Conservation (phyloP, 2,113 vertebrate species). For the Erpornis zantholeuca region DNA sequence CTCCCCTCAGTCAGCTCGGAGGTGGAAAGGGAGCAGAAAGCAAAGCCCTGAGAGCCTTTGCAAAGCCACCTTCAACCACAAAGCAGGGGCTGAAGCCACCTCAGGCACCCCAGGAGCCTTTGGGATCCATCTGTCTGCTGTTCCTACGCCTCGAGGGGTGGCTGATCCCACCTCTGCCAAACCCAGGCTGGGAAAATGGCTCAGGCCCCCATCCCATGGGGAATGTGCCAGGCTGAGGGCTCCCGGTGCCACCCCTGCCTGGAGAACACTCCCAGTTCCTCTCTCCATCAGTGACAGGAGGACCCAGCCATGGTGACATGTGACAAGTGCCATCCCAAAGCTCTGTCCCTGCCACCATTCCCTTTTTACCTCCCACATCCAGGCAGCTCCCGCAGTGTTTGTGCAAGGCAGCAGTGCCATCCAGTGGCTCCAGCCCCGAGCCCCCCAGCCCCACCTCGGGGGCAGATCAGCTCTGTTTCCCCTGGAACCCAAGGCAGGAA, state of each 20-base stretch:
- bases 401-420: not conserved
- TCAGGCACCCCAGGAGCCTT: not conserved
- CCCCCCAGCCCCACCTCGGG: not conserved
- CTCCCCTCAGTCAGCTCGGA: not conserved
- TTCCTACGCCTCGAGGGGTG: not conserved
- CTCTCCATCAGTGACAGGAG: fast-evolving
- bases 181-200: fast-evolving
- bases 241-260: fast-evolving
- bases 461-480: fast-evolving
- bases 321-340: fast-evolving
- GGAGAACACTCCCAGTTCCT: not conserved
- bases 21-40: not conserved
- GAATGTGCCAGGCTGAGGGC: not conserved
- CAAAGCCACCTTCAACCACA: no score
- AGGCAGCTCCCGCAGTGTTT: fast-evolving
- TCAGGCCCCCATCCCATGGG: fast-evolving
- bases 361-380: fast-evolving
- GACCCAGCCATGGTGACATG: fast-evolving
- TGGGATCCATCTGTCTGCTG: not conserved
- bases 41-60: not conserved
- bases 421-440: not conserved
- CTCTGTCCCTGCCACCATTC: fast-evolving
- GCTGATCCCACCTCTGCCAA: not conserved
- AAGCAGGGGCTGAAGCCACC: not conserved
- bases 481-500: fast-evolving